Conservation (phyloP, 2,113 vertebrate species). For the Peromyscus maniculatus region DNA sequence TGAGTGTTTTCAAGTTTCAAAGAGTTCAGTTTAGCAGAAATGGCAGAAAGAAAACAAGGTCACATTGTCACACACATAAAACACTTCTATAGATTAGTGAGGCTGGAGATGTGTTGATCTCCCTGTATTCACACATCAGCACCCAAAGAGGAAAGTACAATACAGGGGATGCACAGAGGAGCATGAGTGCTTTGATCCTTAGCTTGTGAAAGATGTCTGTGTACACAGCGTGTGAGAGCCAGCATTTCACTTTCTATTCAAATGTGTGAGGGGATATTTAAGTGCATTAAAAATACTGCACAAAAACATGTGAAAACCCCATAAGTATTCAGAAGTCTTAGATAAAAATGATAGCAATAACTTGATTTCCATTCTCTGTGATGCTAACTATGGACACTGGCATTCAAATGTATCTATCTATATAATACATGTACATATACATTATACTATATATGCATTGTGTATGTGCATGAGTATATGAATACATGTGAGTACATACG, state of each 20-base stretch:
- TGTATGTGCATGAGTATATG: neutral
- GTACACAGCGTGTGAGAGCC: neutral
- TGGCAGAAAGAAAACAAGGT: neutral
- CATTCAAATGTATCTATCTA: neutral
- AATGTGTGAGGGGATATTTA: neutral
- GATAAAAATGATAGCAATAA: neutral
- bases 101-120: neutral
- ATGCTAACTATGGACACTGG: neutral
- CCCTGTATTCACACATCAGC: neutral
- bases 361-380: neutral
- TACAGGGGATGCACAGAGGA: neutral
- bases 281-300: neutral
- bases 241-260: neutral
- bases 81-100: neutral
- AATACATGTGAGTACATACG: neutral
- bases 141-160: neutral
- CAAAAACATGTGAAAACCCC: neutral
- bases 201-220: neutral
- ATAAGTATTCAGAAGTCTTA: neutral
- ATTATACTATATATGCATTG: neutral
- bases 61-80: neutral
- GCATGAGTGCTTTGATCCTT: neutral
- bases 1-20: conserved; percentile 28
- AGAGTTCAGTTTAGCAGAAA: conserved; percentile 29
- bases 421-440: neutral